Evolutionary conservation across 2,797 vertebrate genomes (phyloP), one percentile per base, ranked within the genome.

Genomic region (Gephyroberyx darwinii): DNA sequence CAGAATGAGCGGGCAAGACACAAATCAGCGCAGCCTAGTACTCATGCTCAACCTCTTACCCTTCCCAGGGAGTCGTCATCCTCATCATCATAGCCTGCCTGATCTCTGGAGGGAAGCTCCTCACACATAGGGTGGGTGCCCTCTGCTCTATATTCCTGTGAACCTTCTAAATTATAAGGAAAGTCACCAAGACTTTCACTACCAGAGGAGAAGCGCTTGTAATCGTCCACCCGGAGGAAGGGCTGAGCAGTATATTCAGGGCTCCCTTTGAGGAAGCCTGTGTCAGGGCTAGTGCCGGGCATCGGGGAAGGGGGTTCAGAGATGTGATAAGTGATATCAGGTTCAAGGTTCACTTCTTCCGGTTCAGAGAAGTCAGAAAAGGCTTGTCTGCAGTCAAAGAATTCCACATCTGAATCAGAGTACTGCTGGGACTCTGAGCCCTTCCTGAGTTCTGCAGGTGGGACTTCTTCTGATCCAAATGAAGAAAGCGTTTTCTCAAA

Each of bases 31-130:
- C 79, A 83, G 77, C 33, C 55, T 55, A 31, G 53, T 20, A 67
- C 68, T 86, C 93, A 93, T 94, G 93, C 93, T 89, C 63, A 62
- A 69, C 69, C 22, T 69, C 86, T 94, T 94, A 98, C 98, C 95
- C 96, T 95, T 87, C 93, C 95, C 66, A 98, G 90, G 68, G 93
- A 91, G 63, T 93, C 91, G 47, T 93, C 90, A 54, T 96, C 92
- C 12, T 92, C 88, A 13, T 92, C 88, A 62, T 80, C 92, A 47
- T 81, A 91, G 69, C 88, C 93, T 82, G 86, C 90, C 48, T 85
- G 84, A 66, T 89, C 83, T 74, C 91, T 92, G 56, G 92, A 92
- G 5, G 86, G 79, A 53, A 95, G 94, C 75, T 96, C 95, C 64
- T 96, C 95, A 0, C 94, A 92, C 37, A 94, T 89, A 0, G 94